These are phyloP conservation scores for Drosophila kikkawai DNA, from an alignment of 1,140 invertebrate genomes.

Conservation along the genomic window DNA sequence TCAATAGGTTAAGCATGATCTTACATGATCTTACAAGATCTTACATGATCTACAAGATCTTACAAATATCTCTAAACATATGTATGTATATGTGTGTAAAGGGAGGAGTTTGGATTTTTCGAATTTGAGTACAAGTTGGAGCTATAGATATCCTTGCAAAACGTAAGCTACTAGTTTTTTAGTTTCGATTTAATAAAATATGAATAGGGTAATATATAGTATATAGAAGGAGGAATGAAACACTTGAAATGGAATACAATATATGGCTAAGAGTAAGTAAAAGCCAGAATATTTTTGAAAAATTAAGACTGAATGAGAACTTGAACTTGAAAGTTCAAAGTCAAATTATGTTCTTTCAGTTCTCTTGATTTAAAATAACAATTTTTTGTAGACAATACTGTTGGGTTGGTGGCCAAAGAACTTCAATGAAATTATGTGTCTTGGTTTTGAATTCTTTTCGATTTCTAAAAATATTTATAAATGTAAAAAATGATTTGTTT, in stretches of 20 bases:
- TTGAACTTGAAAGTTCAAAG: no score
- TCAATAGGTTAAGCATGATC: constrained; percentile 29
- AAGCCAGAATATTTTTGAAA: neutral
- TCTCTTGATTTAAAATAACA: no score
- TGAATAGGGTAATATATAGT: neutral
- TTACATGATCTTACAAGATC: neutral
- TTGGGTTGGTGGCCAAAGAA: neutral
- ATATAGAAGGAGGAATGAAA: constrained; percentile 5
- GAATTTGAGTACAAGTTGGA: constrained; percentile 17
- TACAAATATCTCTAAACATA: constrained; percentile 14
- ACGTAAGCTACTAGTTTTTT: no score
- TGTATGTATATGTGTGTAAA: no score
- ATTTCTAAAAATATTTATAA: neutral
- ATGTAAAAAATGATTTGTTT: no score
- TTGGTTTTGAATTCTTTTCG: no score
- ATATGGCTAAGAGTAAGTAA: neutral
- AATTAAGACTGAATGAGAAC: no score
- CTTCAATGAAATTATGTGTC: neutral
- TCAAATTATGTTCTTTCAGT: no score
- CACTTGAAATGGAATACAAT: neutral
- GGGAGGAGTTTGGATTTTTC: constrained; percentile 4
- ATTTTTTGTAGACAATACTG: neutral
- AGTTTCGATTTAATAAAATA: neutral
- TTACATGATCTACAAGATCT: constrained; percentile 2
- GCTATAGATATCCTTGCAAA: constrained; percentile 8